Base-by-base conservation (phyloP, 1,140 invertebrate species). In the Parapsyche elsis region DNA sequence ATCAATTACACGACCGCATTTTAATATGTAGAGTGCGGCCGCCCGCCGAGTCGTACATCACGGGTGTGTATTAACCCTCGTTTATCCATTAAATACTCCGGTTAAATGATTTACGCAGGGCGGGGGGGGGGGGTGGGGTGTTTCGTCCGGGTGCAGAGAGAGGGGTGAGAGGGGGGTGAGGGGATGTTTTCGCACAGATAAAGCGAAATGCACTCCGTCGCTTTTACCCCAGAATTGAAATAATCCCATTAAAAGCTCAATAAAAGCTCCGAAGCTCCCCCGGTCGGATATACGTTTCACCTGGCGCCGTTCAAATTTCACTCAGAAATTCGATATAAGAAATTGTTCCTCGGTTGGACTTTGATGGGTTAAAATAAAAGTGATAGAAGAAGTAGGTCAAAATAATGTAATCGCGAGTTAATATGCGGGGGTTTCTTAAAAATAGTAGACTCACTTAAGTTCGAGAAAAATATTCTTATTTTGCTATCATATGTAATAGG, bases 221-320 rank as follows among this genome's bases (percentile, higher is more conserved):
- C 26, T 74, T 59, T 74, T 70, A 14, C 16, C 74, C 16, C 46
- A n/a, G 78, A 73, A 73, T 80, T 80, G 71, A 73, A 74, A 74
- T 80, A 74, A 80, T 74, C 49, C 71, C 78, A 80, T 80, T 80
- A 74, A 70, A 46, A 44, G 71, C 24, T 30, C 53, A 45, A 75
- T 83, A 45, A 79, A 44, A 76, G 75, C 49, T 76, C n/a, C 16
- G 38, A 74, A 74, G 16, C 23, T 23, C 7, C 30, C 30, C 30
- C 2, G 30, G 1, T 7, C 44, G 14, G 21, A 61, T 53, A 19
- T 53, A n/a, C 12, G 16, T 19, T 38, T 38, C 30, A 38, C 30
- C 30, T 38, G 30, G 30, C 30, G 7, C 30, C 30, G 30, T 59
- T 59, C 57, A 16, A 59, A 12, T 21, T 67, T 14, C 30, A 21